Base-by-base conservation (phyloP, 2,797 vertebrate genomes). In the Myotis myotis region DNA sequence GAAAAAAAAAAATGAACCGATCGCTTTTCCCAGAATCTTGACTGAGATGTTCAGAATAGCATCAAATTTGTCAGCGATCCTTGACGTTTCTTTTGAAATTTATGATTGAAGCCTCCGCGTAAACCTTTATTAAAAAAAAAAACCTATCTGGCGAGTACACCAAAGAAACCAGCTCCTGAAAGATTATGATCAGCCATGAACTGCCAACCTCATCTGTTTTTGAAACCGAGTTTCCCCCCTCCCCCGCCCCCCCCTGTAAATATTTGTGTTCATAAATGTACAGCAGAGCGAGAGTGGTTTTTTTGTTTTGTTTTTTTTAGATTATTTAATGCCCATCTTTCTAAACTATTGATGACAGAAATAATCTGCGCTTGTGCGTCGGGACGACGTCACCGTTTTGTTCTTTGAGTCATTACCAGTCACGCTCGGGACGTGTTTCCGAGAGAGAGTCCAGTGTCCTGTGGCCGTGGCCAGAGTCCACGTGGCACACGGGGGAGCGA, bases 301-400 rank as follows among this genome's bases (percentile, higher is more conserved):
- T 60, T 13, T 28, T 25, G 10, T 25, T 55, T 8, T 22, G 7
- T 20, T 20, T 53, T 23, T 98, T 62, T 62, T 60, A 99, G 98
- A 98, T 99, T 99, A 99, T 99, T 99, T 99, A 99, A 99, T 98
- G 98, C 98, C 98, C 96, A 98, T 98, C 98, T 98, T 98, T 98
- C 98, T 99, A 98, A 98, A 98, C 98, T 98, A 98, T 99, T 98
- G 98, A 98, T 97, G 98, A 98, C 98, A 98, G 98, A 99, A 98
- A 99, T 99, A 98, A 16, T 97, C 95, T 98, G 97, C 96, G 96
- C 97, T 98, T 97, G 94, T 98, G 98, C 98, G 97, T 98, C 98
- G 98, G 97, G 98, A 98, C 98, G 98, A 98, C 98, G 98, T 97
- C 98, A 97, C 97, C 97, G 93, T 93, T 94, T 97, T 96, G 20